Conservation (phyloP, 2,888 invertebrate species). For the Pseudococcus viburni region DNA sequence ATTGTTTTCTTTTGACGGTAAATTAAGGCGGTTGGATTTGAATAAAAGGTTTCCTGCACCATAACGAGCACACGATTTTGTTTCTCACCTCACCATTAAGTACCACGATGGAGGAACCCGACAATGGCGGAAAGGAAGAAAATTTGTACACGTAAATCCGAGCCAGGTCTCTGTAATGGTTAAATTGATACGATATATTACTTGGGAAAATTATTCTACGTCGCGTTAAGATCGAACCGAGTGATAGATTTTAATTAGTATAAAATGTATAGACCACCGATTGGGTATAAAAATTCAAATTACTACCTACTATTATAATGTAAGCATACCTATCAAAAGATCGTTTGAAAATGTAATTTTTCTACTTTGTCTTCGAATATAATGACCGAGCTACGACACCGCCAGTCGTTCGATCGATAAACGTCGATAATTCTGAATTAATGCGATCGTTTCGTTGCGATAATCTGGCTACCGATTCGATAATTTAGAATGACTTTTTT, state of each 20-base stretch:
- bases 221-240: neutral
- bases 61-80: conserved; percentile 5
- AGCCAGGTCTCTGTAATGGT: neutral
- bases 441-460: neutral
- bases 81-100: neutral
- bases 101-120: neutral
- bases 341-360: neutral
- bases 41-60: conserved; percentile 30
- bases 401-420: neutral
- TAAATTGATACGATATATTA: conserved; percentile 32
- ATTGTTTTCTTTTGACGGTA: conserved; percentile 42
- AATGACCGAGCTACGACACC: neutral
- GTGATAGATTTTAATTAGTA: conserved; percentile 17
- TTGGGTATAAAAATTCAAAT: conserved; percentile 9
- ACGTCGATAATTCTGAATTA: neutral
- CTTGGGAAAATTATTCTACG: neutral
- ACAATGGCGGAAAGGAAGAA: neutral
- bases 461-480: conserved; percentile 31
- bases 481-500: neutral
- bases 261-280: neutral
- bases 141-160: conserved; percentile 30
- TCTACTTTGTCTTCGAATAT: neutral
- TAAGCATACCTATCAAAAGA: neutral
- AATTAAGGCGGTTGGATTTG: conserved; percentile 38
- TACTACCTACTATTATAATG: neutral